Base-by-base conservation (phyloP, 2,797 vertebrate genomes). In the Gephyroberyx darwinii region DNA sequence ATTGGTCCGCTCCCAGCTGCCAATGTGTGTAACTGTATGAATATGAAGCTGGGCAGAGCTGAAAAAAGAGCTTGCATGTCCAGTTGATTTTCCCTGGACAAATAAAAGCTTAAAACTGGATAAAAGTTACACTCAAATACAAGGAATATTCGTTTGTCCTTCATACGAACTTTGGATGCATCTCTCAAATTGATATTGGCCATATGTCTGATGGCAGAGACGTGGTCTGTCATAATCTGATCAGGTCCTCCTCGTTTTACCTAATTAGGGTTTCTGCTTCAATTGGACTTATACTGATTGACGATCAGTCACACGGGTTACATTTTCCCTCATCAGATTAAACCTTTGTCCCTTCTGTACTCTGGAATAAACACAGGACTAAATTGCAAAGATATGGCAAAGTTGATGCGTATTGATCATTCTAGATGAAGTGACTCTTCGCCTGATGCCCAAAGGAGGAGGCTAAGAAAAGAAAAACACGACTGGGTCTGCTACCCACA, bases 281-380 rank as follows among this genome's bases (percentile, higher is more conserved):
- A 80, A 82, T 84, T 80, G 14, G 54, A 68, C 45, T 62, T 81
- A 8, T 69, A 77, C 43, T 72, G 47, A 53, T 83, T 74, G 68
- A 51, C 8, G 19, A 75, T 70, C 50, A 54, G 75, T 87, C 86
- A 89, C 70, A 78, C 0, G 81, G 43, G 76, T 78, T 71, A 69
- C 26, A 72, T 88, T 82, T 86, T 63, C 61, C 26, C 1, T 83
- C 66, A 73, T 63, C 56, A 53, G 63, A 75, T 78, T 77, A 63
- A 77, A 69, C 52, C 30, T 81, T 74, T 63, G 43, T 31, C 65
- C 53, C 45, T 12, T 33, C 54, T 61, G 10, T 60, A 13, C 17
- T 37, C 41, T 69, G 41, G 14, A 75, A 57, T 60, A 5, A 14
- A 71, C 43, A 2, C 10, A 39, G 30, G 30, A 9, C 22, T 58